Evolutionary conservation across 2,113 vertebrate species (phyloP).

Genomic region (Nothocercus julius): DNA sequence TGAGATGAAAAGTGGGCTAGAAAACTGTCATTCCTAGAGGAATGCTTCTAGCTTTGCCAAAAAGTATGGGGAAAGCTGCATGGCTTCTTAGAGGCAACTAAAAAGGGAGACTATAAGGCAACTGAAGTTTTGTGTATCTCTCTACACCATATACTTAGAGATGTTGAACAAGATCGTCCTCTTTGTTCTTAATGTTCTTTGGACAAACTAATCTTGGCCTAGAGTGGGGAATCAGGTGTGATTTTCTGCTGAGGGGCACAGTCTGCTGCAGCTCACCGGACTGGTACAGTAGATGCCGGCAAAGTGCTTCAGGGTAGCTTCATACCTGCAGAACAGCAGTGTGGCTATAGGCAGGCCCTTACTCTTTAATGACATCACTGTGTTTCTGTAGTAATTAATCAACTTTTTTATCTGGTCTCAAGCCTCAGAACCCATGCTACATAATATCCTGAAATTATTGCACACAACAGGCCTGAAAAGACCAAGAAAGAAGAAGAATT

Average conservation of each 20-base stretch:
- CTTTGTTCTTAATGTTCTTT: background rate
- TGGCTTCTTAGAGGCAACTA: background rate
- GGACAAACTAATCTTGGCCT: background rate
- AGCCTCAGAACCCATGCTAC: conserved; percentile 24
- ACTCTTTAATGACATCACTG: conserved; percentile 2
- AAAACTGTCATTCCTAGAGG: background rate
- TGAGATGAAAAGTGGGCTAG: conserved; percentile 43
- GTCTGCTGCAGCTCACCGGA: background rate
- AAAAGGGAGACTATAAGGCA: background rate
- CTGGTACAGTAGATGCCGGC: background rate
- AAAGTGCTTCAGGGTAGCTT: background rate
- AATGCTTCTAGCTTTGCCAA: background rate
- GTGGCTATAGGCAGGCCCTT: background rate
- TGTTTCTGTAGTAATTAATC: background rate
- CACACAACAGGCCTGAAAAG: conserved; percentile 23
- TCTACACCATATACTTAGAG: background rate
- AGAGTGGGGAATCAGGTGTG: background rate
- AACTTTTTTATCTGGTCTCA: conserved; percentile 48
- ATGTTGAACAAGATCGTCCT: background rate
- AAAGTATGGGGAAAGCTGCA: background rate
- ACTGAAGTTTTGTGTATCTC: background rate
- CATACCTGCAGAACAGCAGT: background rate
- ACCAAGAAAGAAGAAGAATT: conserved; percentile 44
- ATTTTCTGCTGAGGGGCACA: background rate
- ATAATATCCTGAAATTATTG: conserved; percentile 48